Percentiles rank a stretch among this genome's conserved stretches.
Conservation (phyloP, 2,888 invertebrate species). For the Pherbina coryleti region DNA sequence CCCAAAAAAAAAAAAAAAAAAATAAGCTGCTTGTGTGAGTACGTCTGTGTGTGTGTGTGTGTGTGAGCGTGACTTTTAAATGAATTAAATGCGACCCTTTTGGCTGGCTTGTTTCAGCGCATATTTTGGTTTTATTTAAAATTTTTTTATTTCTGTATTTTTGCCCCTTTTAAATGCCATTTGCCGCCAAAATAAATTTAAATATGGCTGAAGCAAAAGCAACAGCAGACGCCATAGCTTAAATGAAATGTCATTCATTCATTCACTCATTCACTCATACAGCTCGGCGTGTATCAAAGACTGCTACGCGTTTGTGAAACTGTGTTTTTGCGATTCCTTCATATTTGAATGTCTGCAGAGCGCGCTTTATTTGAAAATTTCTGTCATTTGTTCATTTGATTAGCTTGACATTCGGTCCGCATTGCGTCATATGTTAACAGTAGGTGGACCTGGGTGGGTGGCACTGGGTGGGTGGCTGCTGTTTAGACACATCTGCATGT, state of each 20-base stretch:
- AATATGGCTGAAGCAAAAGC: conserved; percentile 11
- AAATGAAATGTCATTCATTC: conserved; percentile 1
- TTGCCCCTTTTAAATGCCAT: neutral
- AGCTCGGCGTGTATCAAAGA: too few relatives aligned
- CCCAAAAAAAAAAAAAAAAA: too few relatives aligned
- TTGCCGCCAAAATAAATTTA: conserved; percentile 35
- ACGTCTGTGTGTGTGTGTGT: too few relatives aligned
- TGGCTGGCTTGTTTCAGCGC: neutral
- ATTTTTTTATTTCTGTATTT: neutral
- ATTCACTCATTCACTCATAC: too few relatives aligned
- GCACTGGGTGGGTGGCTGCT: too few relatives aligned
- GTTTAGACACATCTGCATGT: neutral
- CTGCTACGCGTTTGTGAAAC: too few relatives aligned
- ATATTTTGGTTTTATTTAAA: conserved; percentile 3
- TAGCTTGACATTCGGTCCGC: conserved; percentile 27
- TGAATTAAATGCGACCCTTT: conserved; percentile 30
- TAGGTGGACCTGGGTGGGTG: neutral
- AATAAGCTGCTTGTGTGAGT: neutral
- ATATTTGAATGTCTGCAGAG: conserved; percentile 6
- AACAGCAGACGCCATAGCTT: neutral
- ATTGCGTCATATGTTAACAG: conserved; percentile 30
- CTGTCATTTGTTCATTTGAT: conserved; percentile 36
- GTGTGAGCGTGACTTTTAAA: conserved; percentile 27
- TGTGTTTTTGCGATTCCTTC: too few relatives aligned
- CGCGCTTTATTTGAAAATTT: conserved; percentile 14